Percentiles rank a stretch among this genome's conserved stretches.
These are phyloP conservation scores for Chionis minor DNA, from an alignment of 2,113 vertebrate species.

Conservation along the genomic window DNA sequence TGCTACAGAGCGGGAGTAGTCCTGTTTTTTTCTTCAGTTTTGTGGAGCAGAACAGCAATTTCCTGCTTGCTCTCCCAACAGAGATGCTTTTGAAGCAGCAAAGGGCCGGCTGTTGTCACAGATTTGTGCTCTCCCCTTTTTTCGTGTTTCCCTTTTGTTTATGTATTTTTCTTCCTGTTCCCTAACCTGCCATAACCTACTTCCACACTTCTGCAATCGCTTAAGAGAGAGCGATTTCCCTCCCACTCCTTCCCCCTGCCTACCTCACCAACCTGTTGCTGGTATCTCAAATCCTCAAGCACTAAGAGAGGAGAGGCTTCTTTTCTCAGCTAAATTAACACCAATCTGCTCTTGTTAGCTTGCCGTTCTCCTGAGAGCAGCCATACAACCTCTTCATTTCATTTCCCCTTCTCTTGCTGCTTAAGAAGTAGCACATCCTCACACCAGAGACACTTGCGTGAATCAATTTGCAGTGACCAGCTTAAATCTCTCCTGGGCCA, in stretches of 20 bases:
- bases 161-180: neutral
- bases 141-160: neutral
- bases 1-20: neutral
- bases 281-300: constrained; percentile 2
- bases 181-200: neutral
- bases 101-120: neutral
- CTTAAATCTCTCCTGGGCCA: constrained; percentile 26
- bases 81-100: neutral
- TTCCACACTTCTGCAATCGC: neutral
- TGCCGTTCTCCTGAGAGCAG: constrained; percentile 8
- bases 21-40: neutral
- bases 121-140: neutral
- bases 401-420: constrained; percentile 11
- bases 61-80: neutral
- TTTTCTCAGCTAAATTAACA: constrained; percentile 58
- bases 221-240: neutral
- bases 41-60: neutral
- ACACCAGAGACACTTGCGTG: constrained; percentile 38
- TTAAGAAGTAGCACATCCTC: constrained; percentile 47
- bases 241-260: neutral
- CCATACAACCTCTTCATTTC: constrained; percentile 52
- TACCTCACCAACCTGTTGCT: neutral
- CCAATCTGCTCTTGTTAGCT: constrained; percentile 53
- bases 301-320: neutral
- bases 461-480: constrained; percentile 64